A percentile compares a stretch with the other conserved stretches of the same genome.
Evolutionary conservation across 2,113 vertebrate genomes (phyloP).

Genomic region (Myocastor coypus): DNA sequence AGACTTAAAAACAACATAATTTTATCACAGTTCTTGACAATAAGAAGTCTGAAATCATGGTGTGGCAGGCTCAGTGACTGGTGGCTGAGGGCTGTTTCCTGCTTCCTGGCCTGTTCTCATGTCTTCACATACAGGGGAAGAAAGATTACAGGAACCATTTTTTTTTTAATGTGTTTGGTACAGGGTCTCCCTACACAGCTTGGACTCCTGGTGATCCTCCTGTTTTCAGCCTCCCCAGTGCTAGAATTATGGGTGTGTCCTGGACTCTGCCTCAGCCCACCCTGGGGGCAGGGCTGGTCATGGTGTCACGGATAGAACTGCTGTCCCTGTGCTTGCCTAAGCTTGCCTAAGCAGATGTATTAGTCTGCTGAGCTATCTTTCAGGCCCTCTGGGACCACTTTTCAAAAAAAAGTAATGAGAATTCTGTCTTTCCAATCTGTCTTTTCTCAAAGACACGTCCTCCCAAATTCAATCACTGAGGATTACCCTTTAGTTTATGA

Average conservation of each 20-base stretch:
- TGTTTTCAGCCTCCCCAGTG: too few species aligned
- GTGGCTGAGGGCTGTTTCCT: background rate
- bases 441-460: background rate
- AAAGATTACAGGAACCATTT: background rate
- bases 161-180: too few species aligned
- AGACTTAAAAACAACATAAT: background rate
- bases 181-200: too few species aligned
- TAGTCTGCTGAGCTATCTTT: too few species aligned
- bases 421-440: background rate
- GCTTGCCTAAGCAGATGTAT: too few species aligned
- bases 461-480: background rate
- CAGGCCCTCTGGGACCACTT: background rate
- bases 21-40: background rate
- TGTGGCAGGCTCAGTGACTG: background rate
- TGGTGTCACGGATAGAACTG: too few species aligned
- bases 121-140: background rate
- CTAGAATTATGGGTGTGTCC: too few species aligned
- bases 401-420: background rate
- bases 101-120: background rate
- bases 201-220: too few species aligned
- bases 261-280: too few species aligned
- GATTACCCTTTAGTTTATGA: background rate
- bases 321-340: too few species aligned
- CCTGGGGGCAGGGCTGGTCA: too few species aligned
- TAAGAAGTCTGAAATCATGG: background rate